Evolutionary conservation across 2,797 vertebrate species (phyloP).

Genomic region (Philypnodon macrostomus): DNA sequence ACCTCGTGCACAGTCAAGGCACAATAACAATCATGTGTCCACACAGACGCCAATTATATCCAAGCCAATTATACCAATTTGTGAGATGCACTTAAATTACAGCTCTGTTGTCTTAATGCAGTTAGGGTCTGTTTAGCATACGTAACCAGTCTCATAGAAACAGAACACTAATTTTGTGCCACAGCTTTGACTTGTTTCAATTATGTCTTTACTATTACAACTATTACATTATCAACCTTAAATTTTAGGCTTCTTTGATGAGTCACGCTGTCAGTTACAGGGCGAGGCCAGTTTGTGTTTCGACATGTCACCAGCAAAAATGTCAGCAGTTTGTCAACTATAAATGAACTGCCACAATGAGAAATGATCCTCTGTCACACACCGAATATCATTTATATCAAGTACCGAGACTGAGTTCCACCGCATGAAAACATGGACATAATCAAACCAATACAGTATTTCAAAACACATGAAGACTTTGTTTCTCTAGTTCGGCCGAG

Average conservation of each 20-base stretch:
- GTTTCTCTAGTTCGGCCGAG: constrained; percentile 20
- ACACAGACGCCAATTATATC: constrained; percentile 65
- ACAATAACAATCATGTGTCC: constrained; percentile 72
- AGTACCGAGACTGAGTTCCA: background rate
- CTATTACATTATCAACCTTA: constrained; percentile 8
- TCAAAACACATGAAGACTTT: constrained; percentile 9
- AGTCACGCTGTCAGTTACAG: constrained; percentile 44
- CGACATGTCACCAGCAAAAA: constrained; percentile 52
- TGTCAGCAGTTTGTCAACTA: constrained; percentile 53
- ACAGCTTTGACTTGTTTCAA: too few species aligned
- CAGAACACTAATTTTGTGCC: too few species aligned
- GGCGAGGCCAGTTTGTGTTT: constrained; percentile 36
- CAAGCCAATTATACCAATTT: constrained; percentile 70
- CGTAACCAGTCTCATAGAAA: constrained; percentile 1
- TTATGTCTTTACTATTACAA: constrained; percentile 6
- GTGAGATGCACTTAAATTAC: constrained; percentile 38
- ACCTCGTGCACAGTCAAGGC: constrained; percentile 64
- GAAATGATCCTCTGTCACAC: constrained; percentile 22
- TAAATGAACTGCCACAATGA: constrained; percentile 33
- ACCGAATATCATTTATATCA: constrained; percentile 9
- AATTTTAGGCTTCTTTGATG: constrained; percentile 32
- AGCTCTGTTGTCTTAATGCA: constrained; percentile 23
- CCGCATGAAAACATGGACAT: background rate
- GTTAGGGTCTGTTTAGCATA: constrained; percentile 20
- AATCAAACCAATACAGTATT: constrained; percentile 1